Conservation (phyloP, 2,113 vertebrate species). For the Caranx melampygus region DNA sequence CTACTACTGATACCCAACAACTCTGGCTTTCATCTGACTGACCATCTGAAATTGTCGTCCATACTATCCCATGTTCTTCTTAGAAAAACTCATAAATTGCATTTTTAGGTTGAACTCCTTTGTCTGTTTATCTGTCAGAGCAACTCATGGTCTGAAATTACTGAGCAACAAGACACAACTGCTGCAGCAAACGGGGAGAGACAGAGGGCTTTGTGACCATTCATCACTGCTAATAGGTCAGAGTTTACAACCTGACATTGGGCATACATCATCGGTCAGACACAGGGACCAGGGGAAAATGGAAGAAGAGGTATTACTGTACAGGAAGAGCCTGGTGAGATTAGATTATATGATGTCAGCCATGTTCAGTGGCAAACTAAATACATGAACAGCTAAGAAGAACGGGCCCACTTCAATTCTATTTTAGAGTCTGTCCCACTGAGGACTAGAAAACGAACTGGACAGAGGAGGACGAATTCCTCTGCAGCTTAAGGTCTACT, state of each 20-base stretch:
- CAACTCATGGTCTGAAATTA: constrained; percentile 1
- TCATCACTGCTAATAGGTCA: constrained; percentile 79
- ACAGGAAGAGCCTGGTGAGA: constrained; percentile 38
- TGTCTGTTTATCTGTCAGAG: constrained; percentile 4
- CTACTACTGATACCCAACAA: background rate
- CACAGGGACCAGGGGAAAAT: constrained; percentile 21
- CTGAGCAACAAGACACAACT: constrained; percentile 30
- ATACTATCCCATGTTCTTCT: background rate
- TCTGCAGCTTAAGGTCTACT: background rate
- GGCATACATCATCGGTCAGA: constrained; percentile 65
- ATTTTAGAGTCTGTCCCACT: background rate
- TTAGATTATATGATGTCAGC: constrained; percentile 57
- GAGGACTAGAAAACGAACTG: constrained; percentile 6
- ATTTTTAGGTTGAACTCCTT: background rate
- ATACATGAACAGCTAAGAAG: constrained; percentile 1
- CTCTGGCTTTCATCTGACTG: background rate
- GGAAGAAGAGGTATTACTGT: constrained; percentile 26
- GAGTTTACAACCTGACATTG: constrained; percentile 72
- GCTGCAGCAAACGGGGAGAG: constrained; percentile 51
- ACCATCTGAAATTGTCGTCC: background rate
- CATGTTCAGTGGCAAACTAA: constrained; percentile 4
- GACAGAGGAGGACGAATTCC: background rate
- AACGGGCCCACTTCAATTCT: background rate
- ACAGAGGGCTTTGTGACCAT: constrained; percentile 58
- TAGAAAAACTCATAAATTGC: background rate